These are phyloP conservation scores for Aythya baeri DNA, from an alignment of 2,113 vertebrate species.

Conservation along the genomic window DNA sequence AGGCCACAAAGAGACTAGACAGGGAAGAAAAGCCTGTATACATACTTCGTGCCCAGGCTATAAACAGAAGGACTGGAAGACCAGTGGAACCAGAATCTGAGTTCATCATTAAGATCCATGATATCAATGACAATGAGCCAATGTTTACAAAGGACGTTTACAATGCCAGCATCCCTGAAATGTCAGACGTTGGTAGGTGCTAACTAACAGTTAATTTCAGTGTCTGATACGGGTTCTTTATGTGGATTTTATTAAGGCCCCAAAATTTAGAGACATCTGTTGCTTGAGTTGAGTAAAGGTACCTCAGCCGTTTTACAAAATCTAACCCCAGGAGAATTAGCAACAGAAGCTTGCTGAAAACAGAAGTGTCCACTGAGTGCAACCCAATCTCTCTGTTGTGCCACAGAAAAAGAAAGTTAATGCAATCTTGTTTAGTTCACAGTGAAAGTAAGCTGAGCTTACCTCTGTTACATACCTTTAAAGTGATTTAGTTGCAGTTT, in stretches of 20 bases:
- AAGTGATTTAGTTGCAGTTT: not conserved
- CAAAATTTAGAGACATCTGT: not conserved
- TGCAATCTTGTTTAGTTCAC: not conserved
- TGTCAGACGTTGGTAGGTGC: constrained; percentile 92
- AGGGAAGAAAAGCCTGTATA: constrained; percentile 94
- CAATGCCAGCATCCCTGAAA: constrained; percentile 89
- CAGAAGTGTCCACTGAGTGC: not conserved
- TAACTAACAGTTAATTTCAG: not conserved
- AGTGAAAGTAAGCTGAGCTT: not conserved
- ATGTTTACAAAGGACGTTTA: constrained; percentile 92
- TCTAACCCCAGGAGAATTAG: not conserved
- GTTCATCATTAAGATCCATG: constrained; percentile 98
- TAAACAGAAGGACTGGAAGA: constrained; percentile 89
- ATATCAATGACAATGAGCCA: constrained; percentile 97
- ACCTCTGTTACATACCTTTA: not conserved
- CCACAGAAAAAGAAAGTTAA: not conserved
- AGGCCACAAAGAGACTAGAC: constrained; percentile 94
- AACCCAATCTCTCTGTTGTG: not conserved
- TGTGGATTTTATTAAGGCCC: not conserved
- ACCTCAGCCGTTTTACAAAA: not conserved
- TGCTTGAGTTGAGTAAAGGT: not conserved
- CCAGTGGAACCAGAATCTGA: constrained; percentile 94
- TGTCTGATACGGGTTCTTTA: not conserved
- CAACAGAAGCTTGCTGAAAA: not conserved
- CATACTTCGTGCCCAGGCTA: constrained; percentile 90